A percentile compares a stretch with the other conserved stretches of the same genome.
These are phyloP conservation scores for Galemys pyrenaicus DNA, from an alignment of 2,113 vertebrate genomes.

Conservation along the genomic window DNA sequence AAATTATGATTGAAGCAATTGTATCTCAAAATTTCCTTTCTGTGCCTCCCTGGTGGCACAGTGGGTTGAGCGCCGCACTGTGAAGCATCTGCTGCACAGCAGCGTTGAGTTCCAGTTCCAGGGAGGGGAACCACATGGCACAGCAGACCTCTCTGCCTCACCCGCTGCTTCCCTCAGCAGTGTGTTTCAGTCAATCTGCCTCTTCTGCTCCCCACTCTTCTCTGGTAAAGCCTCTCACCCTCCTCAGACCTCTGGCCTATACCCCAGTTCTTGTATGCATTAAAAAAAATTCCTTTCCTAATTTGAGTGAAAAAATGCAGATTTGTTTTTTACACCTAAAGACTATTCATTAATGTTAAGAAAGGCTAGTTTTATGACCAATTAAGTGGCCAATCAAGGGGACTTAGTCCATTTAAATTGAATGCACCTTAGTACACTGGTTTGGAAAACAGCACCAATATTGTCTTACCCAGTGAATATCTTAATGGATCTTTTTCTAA, in stretches of 20 bases:
- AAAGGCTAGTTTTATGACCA: background rate
- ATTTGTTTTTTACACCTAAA: background rate
- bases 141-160: too few species aligned
- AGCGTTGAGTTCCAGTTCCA: too few species aligned
- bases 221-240: too few species aligned
- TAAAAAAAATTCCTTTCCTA: background rate
- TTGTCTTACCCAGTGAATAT: background rate
- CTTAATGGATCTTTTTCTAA: background rate
- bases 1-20: background rate
- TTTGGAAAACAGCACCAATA: background rate
- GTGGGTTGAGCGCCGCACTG: too few species aligned
- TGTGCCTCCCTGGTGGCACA: too few species aligned
- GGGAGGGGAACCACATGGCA: too few species aligned
- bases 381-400: background rate
- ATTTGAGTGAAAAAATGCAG: background rate
- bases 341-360: background rate
- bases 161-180: too few species aligned
- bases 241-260: too few species aligned
- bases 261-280: too few species aligned
- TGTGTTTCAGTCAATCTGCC: too few species aligned
- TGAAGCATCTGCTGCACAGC: too few species aligned
- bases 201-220: too few species aligned
- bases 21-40: background rate
- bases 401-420: background rate
- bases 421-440: background rate